Percentiles rank a stretch among this genome's conserved stretches.
Evolutionary conservation across 2,113 vertebrate genomes (phyloP).

Genomic region (Puntigrus tetrazona): DNA sequence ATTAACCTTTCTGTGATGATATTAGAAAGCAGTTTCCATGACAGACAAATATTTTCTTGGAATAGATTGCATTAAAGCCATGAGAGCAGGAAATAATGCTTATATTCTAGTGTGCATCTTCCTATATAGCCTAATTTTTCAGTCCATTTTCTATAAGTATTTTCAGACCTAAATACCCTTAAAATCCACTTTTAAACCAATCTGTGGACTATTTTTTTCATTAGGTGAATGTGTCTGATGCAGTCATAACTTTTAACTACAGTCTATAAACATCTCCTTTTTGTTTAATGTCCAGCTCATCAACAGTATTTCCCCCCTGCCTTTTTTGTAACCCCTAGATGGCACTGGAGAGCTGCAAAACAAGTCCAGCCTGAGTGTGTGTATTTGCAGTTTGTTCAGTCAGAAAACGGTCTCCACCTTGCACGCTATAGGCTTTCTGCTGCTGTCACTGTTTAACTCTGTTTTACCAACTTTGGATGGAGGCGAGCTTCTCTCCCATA

Average conservation of each 20-base stretch:
- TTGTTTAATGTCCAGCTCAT: neutral
- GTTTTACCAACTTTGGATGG: neutral
- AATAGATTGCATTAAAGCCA: neutral
- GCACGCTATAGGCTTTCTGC: neutral
- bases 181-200: neutral
- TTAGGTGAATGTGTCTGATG: neutral
- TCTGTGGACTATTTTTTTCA: neutral
- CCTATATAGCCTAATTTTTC: neutral
- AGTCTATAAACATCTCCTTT: no score
- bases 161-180: neutral
- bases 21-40: conserved; percentile 44
- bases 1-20: neutral
- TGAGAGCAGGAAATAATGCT: neutral
- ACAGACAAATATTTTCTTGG: neutral
- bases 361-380: neutral
- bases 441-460: conserved; percentile 18
- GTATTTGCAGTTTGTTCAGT: conserved; percentile 3
- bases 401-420: neutral
- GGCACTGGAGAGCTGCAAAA: conserved; percentile 41
- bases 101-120: neutral
- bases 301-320: neutral
- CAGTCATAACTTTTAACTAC: neutral
- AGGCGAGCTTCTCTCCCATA: neutral
- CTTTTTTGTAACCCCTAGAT: conserved; percentile 38
- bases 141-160: neutral